Evolutionary conservation across 2,888 invertebrate species (phyloP).

Genomic region (Xestia rhomboidea): DNA sequence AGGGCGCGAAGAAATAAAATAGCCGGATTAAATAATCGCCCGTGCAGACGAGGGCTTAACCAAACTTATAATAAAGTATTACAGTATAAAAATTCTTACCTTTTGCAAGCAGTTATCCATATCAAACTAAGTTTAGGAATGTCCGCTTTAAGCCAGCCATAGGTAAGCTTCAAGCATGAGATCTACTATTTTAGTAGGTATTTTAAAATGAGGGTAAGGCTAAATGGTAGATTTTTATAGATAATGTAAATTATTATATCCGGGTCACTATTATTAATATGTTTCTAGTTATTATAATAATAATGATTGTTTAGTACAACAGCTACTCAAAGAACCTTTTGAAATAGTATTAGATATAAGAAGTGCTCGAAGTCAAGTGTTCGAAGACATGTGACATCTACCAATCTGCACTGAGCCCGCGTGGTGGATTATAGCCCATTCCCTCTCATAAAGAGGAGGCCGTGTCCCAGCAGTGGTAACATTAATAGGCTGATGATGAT

Average conservation of each 20-base stretch:
- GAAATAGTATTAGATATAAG: neutral
- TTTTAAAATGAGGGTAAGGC: conserved; percentile 47
- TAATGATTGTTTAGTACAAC: neutral
- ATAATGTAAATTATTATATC: conserved; percentile 34
- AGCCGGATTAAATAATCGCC: neutral
- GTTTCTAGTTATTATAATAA: neutral
- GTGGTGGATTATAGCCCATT: too few relatives aligned
- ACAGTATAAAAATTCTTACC: conserved; percentile 71
- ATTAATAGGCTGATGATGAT: too few relatives aligned
- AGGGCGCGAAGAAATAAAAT: neutral
- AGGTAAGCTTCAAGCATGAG: conserved; percentile 76
- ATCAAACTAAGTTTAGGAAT: conserved; percentile 50
- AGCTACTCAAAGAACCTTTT: neutral
- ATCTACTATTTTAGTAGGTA: conserved; percentile 75
- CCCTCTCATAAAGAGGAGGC: too few relatives aligned
- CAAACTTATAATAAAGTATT: conserved; percentile 29
- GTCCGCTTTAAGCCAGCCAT: conserved; percentile 72
- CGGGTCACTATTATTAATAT: conserved; percentile 31
- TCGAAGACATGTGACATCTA: too few relatives aligned
- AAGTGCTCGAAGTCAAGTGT: too few relatives aligned
- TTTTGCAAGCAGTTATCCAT: conserved; percentile 66
- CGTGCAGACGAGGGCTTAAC: neutral
- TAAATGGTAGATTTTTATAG: conserved; percentile 46
- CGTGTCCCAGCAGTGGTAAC: too few relatives aligned
- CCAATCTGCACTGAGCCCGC: too few relatives aligned